A percentile compares a stretch with the other conserved stretches of the same genome.
These are phyloP conservation scores for Takifugu bimaculatus DNA, from an alignment of 2,113 vertebrate genomes.

Conservation along the genomic window DNA sequence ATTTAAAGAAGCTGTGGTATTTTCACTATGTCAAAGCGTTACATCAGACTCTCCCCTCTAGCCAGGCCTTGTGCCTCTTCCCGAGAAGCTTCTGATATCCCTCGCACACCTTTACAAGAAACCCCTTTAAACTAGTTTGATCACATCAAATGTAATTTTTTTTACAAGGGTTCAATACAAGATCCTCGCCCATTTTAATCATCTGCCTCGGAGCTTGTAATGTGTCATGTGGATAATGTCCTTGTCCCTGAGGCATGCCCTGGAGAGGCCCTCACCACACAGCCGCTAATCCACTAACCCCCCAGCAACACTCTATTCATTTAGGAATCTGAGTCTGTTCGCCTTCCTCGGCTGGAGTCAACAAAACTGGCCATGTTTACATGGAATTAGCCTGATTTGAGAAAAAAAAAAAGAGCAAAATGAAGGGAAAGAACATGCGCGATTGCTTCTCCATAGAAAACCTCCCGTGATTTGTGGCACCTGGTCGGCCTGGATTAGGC, in stretches of 20 bases:
- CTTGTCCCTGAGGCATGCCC: slow-evolving; percentile 61
- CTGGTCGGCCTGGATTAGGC: slow-evolving; percentile 60
- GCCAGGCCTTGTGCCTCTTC: slow-evolving; percentile 52
- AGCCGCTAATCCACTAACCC: slow-evolving; percentile 68
- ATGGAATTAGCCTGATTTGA: slow-evolving; percentile 70
- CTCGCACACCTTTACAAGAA: slow-evolving; percentile 60
- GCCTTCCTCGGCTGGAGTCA: slow-evolving; percentile 60
- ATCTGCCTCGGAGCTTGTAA: slow-evolving; percentile 58
- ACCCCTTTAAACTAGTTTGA: slow-evolving; percentile 67
- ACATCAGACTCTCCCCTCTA: slow-evolving; percentile 64
- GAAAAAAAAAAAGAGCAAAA: slow-evolving; percentile 56
- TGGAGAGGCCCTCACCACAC: slow-evolving; percentile 59
- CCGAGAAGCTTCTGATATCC: slow-evolving; percentile 54
- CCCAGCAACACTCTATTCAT: slow-evolving; percentile 58
- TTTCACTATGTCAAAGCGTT: slow-evolving; percentile 52
- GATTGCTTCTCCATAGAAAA: slow-evolving; percentile 63
- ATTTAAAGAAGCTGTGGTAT: slow-evolving; percentile 27
- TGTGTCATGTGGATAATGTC: slow-evolving; percentile 75
- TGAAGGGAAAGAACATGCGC: slow-evolving; percentile 51
- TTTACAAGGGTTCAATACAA: slow-evolving; percentile 48
- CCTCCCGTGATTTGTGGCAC: slow-evolving; percentile 58
- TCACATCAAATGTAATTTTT: slow-evolving; percentile 64
- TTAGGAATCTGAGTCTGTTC: slow-evolving; percentile 53
- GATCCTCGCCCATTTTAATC: slow-evolving; percentile 66
- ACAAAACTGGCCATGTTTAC: slow-evolving; percentile 64